Base-by-base conservation (phyloP, 2,113 vertebrate genomes). In the Polypterus bichir region DNA sequence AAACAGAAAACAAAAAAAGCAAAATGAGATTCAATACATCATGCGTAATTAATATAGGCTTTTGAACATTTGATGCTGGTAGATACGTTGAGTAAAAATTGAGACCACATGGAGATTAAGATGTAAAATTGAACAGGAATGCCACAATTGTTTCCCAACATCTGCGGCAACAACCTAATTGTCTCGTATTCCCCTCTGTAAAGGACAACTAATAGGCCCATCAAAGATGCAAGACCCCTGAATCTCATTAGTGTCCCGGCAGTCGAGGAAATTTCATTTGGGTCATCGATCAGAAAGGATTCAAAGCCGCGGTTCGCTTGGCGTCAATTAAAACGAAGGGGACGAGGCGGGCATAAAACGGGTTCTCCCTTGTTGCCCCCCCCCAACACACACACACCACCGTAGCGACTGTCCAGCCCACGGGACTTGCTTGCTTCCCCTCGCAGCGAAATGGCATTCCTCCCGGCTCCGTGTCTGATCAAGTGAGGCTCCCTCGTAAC, bases 221-320 rank as follows among this genome's bases (percentile, higher is more conserved):
- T 64, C 58, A 64, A 64, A 59, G 65, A n/a, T 48, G 44, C 59
- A 48, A 45, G 61, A 53, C 46, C 53, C 48, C 61, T 56, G 53
- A 56, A n/a, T 44, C 54, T 54, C 46, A 63, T 62, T 62, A 56
- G 61, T 51, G 9, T 44, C 27, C 4, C 46, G 44, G 44, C 5
- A 54, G 46, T 52, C 61, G 46, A 62, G 27, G 11, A 62, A 54
- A 62, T 54, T 55, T 62, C 44, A 54, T 47, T 3, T 47, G 61
- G 61, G 54, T 47, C 55, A n/a, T 47, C 45, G 5, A 56, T 47
- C 45, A 27, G n/a, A 27, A 48, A 7, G 27, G 27, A 46, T 46
- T 46, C 64, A 44, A 6, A 48, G 53, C 48, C 62, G n/a, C 27
- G 27, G 62, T 5, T 51, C 47, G 9, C 56, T 59, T 44, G 5